Conservation (phyloP, 2,797 vertebrate species). For the Enteromius fasciolatus region DNA sequence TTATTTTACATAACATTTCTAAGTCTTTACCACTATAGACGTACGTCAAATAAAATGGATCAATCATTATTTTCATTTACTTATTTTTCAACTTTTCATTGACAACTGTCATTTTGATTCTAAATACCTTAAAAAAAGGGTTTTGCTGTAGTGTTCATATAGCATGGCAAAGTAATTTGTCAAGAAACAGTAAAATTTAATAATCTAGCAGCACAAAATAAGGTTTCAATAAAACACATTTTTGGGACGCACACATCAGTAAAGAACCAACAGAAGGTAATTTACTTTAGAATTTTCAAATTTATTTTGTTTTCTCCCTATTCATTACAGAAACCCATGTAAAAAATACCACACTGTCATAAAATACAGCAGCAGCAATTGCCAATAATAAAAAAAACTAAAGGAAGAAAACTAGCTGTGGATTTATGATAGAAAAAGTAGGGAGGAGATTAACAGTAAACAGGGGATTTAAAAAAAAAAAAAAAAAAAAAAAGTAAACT, state of each 20-base stretch:
- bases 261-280: conserved; percentile 49
- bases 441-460: conserved; percentile 58
- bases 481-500: conserved; percentile 73
- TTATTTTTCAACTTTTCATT: not conserved
- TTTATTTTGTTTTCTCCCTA: conserved; percentile 81
- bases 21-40: not conserved
- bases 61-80: not conserved
- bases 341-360: conserved; percentile 92
- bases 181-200: not conserved
- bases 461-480: conserved; percentile 59
- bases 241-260: not conserved
- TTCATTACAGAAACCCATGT: conserved; percentile 93
- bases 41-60: not conserved
- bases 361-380: conserved; percentile 99
- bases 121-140: not conserved
- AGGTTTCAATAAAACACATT: not conserved
- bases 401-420: conserved; percentile 62
- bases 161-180: not conserved
- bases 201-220: not conserved
- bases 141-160: not conserved
- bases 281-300: conserved; percentile 80
- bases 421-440: conserved; percentile 49
- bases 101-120: not conserved
- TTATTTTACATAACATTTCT: not conserved
- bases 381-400: conserved; percentile 90